Evolutionary conservation across 2,888 invertebrate species (phyloP).

Genomic region (Camponotus fellah): DNA sequence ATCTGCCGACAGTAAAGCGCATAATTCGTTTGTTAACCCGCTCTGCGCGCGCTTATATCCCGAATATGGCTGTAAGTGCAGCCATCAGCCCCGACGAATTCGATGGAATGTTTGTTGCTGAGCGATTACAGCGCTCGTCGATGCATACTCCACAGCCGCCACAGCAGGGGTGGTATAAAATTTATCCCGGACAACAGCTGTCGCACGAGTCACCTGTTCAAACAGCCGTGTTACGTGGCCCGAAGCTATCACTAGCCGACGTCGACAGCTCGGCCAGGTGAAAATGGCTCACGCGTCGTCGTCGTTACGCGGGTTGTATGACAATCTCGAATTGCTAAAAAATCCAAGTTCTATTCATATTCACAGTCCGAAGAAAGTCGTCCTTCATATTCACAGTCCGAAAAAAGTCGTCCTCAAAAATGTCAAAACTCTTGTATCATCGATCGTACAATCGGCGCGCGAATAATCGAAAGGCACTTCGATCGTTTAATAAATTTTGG

Average conservation of each 20-base stretch:
- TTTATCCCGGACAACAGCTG: conserved; percentile 81
- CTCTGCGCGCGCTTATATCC: conserved; percentile 15
- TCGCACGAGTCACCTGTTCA: conserved; percentile 83
- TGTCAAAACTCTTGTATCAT: background rate
- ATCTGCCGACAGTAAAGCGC: conserved; percentile 27
- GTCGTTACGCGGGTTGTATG: conserved; percentile 34
- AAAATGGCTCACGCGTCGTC: conserved; percentile 55
- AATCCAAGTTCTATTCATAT: background rate
- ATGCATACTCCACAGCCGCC: conserved; percentile 51
- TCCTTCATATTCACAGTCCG: background rate
- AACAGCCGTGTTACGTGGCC: conserved; percentile 80
- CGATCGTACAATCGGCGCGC: background rate
- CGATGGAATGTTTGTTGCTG: conserved; percentile 58
- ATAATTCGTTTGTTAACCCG: conserved; percentile 38
- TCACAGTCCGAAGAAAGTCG: background rate
- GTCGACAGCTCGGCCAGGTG: conserved; percentile 54
- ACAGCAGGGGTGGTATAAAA: conserved; percentile 76
- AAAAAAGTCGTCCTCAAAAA: background rate
- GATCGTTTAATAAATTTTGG: background rate
- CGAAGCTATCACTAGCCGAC: conserved; percentile 45
- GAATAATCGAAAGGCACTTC: background rate
- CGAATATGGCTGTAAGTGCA: conserved; percentile 33
- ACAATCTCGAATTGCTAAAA: conserved; percentile 23
- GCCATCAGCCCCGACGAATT: conserved; percentile 31
- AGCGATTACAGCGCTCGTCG: conserved; percentile 66